These are phyloP conservation scores for Macrosiphum euphorbiae DNA, from an alignment of 2,888 invertebrate genomes.

Conservation along the genomic window DNA sequence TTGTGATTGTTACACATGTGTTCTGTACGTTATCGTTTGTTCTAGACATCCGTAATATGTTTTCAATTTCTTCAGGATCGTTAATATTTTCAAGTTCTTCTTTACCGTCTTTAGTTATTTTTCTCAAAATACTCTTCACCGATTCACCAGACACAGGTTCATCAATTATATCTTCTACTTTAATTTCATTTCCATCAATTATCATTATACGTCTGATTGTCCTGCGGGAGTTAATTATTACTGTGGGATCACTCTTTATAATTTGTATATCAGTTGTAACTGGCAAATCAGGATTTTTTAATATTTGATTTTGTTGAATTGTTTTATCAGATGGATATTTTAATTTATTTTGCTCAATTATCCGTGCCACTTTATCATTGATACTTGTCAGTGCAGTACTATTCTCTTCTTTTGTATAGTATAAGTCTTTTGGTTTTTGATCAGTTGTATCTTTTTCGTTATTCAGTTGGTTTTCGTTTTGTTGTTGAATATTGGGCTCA, in stretches of 20 bases:
- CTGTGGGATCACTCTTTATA: not conserved
- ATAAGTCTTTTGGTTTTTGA: not conserved
- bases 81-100: not conserved
- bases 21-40: not conserved
- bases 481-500: not conserved
- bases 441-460: not conserved
- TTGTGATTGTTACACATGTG: not conserved
- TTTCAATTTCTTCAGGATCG: not conserved
- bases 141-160: not conserved
- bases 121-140: not conserved
- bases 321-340: constrained; percentile 16
- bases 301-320: not conserved
- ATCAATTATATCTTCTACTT: constrained; percentile 16
- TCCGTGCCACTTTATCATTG: constrained; percentile 42
- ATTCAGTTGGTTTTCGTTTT: not conserved
- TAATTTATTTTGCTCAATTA: constrained; percentile 39
- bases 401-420: not conserved
- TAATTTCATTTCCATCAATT: constrained; percentile 2
- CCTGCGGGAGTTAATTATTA: not conserved
- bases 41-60: not conserved
- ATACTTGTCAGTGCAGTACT: not conserved
- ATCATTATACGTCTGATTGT: not conserved
- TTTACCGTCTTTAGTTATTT: constrained; percentile 17
- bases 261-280: not conserved
- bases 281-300: not conserved